Evolutionary conservation across 2,797 vertebrate genomes (phyloP).

Genomic region (Alauda arvensis): DNA sequence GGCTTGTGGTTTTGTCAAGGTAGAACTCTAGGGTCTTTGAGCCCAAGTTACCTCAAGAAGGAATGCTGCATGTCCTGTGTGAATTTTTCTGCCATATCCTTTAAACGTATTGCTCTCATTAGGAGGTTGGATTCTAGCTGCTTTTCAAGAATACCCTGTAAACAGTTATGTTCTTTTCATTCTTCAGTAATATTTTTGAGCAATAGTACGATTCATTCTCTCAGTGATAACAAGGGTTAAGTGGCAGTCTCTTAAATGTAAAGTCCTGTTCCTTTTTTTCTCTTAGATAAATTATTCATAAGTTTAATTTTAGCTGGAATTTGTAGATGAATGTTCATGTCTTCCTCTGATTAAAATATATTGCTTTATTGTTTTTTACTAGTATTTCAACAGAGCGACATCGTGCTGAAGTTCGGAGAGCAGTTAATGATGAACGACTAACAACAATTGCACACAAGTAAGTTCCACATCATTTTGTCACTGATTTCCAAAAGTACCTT

Average conservation of each 20-base stretch:
- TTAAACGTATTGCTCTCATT: not conserved
- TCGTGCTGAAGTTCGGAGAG: slow-evolving; percentile 94
- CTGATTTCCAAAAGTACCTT: slow-evolving; percentile 15
- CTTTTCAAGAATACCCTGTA: not conserved
- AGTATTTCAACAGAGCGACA: slow-evolving; percentile 98
- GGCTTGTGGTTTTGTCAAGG: not conserved
- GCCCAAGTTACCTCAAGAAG: not conserved
- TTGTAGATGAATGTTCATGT: not conserved
- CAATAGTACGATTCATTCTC: not conserved
- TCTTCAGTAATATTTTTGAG: not conserved
- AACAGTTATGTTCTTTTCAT: not conserved
- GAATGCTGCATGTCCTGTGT: not conserved
- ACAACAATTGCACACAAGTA: slow-evolving; percentile 97
- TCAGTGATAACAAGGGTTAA: not conserved
- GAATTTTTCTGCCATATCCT: not conserved
- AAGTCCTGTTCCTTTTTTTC: not conserved
- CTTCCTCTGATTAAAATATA: not conserved
- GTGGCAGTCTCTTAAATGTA: not conserved
- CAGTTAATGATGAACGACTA: slow-evolving; percentile 96
- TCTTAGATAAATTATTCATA: not conserved
- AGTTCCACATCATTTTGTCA: slow-evolving; percentile 66
- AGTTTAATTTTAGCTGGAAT: not conserved
- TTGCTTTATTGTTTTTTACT: slow-evolving; percentile 8
- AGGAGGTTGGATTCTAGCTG: not conserved
- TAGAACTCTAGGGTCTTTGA: not conserved